phyloP scores from a whole-genome alignment of 2,888 invertebrate species.

The Augiades crinisus region DNA sequence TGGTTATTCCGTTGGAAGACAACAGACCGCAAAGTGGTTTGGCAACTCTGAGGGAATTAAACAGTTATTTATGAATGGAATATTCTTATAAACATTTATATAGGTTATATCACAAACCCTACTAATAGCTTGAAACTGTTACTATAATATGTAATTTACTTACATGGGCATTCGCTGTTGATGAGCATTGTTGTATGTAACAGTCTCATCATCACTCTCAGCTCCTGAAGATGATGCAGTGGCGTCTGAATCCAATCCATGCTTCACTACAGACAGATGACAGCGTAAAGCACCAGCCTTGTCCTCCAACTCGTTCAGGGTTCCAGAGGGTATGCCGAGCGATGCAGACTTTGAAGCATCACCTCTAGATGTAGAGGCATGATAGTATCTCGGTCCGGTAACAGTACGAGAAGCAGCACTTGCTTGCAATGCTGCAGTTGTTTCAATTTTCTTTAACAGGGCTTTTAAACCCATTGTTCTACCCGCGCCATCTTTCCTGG shows the following conservation, averaged over 20 bases:
- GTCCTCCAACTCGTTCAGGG: constrained; percentile 85
- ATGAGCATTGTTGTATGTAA: constrained; percentile 88
- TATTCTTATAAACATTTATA: too few species aligned
- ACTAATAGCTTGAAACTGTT: too few species aligned
- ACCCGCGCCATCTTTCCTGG: constrained; percentile 79
- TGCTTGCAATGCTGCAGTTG: constrained; percentile 66
- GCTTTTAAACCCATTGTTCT: constrained; percentile 69
- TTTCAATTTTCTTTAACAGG: constrained; percentile 67
- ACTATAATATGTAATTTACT: too few species aligned
- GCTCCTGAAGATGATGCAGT: constrained; percentile 97
- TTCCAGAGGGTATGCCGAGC: constrained; percentile 82
- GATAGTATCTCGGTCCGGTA: constrained; percentile 64
- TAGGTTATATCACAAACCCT: too few species aligned
- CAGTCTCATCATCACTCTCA: constrained; percentile 95
- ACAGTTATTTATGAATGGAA: too few species aligned
- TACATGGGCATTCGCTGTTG: constrained; percentile 90
- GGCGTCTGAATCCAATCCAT: constrained; percentile 93
- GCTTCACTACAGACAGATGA: constrained; percentile 87
- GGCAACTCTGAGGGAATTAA: too few species aligned
- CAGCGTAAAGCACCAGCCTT: constrained; percentile 87
- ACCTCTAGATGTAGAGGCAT: constrained; percentile 85
- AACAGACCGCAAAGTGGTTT: too few species aligned
- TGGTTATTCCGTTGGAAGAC: too few species aligned
- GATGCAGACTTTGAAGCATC: constrained; percentile 87
- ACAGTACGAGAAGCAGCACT: constrained; percentile 62